Conservation (phyloP, 2,113 vertebrate genomes). For the Carettochelys insculpta region DNA sequence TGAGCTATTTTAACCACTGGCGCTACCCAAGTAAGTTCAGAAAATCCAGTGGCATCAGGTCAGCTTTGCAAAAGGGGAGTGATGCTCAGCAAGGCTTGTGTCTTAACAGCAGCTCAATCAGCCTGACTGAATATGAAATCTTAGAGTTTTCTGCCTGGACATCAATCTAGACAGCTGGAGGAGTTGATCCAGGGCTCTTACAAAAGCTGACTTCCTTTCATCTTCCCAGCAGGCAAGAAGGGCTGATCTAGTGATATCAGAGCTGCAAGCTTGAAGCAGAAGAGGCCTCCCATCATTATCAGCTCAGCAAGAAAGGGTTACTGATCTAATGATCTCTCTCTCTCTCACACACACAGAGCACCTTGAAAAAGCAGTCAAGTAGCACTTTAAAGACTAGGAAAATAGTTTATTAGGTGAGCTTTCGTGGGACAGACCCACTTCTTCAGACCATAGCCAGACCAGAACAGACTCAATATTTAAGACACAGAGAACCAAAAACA, state of each 20-base stretch:
- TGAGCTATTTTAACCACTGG: neutral
- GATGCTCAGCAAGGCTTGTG: neutral
- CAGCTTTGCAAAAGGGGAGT: neutral
- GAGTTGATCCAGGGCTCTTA: neutral
- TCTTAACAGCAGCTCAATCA: neutral
- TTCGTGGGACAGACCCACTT: no score
- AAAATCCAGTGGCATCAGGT: neutral
- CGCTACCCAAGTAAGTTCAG: neutral
- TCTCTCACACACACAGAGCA: no score
- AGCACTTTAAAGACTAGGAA: no score
- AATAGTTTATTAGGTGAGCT: no score
- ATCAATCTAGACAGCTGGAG: no score
- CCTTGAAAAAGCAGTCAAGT: no score
- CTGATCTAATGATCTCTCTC: neutral
- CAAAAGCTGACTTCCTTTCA: neutral
- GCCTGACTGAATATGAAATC: neutral
- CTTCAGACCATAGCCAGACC: no score
- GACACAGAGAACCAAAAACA: no score
- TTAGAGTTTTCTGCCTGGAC: neutral
- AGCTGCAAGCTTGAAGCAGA: no score
- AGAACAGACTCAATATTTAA: no score
- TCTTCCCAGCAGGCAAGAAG: neutral
- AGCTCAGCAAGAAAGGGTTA: neutral
- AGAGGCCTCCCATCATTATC: neutral
- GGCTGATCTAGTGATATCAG: neutral